A percentile compares a stretch with the other conserved stretches of the same genome.
Evolutionary conservation across 35 echinoderm and acorn worm species (phyloP).

Genomic region (Lytechinus variegatus): DNA sequence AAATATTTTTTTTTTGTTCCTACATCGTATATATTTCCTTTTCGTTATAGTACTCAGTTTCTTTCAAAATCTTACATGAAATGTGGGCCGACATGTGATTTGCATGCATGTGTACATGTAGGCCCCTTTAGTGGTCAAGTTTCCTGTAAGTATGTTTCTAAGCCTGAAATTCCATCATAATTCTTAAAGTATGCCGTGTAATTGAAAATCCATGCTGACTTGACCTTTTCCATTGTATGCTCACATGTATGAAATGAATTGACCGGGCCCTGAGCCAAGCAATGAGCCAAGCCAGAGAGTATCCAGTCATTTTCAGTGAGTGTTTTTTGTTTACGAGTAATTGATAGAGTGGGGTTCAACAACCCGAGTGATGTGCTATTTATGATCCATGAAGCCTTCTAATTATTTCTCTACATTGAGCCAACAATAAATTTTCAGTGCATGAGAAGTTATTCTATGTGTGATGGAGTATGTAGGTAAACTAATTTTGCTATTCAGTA

Average conservation of each 20-base stretch:
- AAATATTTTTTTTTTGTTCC: too few relatives aligned
- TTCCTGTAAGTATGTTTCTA: neutral
- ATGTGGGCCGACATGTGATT: too few relatives aligned
- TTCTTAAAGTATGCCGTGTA: neutral
- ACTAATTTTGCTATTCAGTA: neutral
- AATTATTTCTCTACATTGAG: neutral
- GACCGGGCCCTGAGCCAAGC: neutral
- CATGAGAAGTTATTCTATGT: neutral
- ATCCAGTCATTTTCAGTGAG: neutral
- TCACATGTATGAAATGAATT: too few relatives aligned
- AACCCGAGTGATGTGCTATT: constrained; percentile 7
- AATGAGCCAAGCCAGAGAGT: neutral
- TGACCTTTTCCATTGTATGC: neutral
- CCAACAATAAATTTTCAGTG: neutral
- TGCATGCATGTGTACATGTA: too few relatives aligned
- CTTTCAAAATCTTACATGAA: too few relatives aligned
- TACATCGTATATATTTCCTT: too few relatives aligned
- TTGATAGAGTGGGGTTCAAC: constrained; percentile 10
- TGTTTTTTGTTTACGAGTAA: constrained; percentile 6
- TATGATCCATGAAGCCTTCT: neutral
- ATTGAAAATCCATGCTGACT: neutral
- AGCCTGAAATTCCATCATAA: neutral
- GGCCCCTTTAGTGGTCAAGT: too few relatives aligned
- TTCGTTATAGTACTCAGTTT: too few relatives aligned
- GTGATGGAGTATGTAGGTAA: too few relatives aligned